These are phyloP conservation scores for Benthosema pterotum DNA, from an alignment of 2,797 vertebrate genomes.

Conservation along the genomic window DNA sequence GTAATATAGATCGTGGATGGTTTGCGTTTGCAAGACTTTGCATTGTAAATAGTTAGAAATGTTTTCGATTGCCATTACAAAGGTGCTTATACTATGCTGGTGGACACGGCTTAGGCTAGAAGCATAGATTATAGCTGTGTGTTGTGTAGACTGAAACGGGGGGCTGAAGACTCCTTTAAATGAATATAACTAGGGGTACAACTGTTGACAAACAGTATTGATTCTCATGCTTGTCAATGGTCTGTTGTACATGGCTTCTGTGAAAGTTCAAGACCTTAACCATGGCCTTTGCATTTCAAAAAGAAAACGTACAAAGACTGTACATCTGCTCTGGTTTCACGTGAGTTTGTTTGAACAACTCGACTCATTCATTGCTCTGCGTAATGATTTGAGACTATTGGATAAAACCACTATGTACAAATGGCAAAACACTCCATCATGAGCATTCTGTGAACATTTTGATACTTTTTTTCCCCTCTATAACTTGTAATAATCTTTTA, in stretches of 20 bases:
- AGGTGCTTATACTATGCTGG: constrained; percentile 59
- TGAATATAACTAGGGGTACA: constrained; percentile 40
- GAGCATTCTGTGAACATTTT: constrained; percentile 47
- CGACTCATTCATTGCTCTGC: constrained; percentile 34
- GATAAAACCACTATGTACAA: constrained; percentile 71
- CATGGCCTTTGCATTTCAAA: constrained; percentile 25
- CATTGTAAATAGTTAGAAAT: constrained; percentile 28
- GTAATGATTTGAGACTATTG: constrained; percentile 44
- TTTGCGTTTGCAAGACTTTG: constrained; percentile 50
- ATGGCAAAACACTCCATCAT: constrained; percentile 21
- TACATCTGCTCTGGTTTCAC: constrained; percentile 44
- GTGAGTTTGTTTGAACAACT: constrained; percentile 30
- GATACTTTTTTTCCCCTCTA: constrained; percentile 29
- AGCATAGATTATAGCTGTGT: neutral
- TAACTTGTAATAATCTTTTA: constrained; percentile 33
- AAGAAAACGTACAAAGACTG: constrained; percentile 47
- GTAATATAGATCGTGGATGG: constrained; percentile 13
- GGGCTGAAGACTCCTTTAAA: constrained; percentile 15
- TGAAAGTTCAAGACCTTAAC: constrained; percentile 34
- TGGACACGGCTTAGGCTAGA: constrained; percentile 30
- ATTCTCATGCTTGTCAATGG: constrained; percentile 26
- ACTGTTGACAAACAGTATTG: constrained; percentile 46
- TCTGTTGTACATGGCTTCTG: constrained; percentile 7
- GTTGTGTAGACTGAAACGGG: constrained; percentile 24
- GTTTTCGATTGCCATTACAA: constrained; percentile 26